These are phyloP conservation scores for Drosophila borborema DNA, from an alignment of 2,888 invertebrate genomes.

Conservation along the genomic window DNA sequence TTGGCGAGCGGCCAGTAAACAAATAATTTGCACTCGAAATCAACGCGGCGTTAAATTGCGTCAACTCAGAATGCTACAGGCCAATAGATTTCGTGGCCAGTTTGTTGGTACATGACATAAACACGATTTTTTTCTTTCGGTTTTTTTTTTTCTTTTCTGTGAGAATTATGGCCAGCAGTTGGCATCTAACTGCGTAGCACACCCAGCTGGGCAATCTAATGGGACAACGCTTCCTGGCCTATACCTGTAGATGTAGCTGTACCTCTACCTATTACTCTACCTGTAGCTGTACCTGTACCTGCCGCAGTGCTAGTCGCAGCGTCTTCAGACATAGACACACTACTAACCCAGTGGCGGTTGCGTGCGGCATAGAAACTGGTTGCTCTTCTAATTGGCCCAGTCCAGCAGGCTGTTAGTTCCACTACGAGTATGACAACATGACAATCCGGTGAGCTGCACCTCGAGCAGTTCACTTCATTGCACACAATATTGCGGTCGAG, in stretches of 20 bases:
- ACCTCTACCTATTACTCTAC: neutral
- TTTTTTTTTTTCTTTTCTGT: conserved; percentile 12
- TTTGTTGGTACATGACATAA: conserved; percentile 44
- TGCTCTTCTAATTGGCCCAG: conserved; percentile 73
- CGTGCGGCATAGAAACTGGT: conserved; percentile 73
- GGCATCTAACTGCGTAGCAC: conserved; percentile 38
- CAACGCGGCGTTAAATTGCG: conserved; percentile 72
- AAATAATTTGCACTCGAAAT: conserved; percentile 70
- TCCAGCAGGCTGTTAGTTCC: conserved; percentile 32
- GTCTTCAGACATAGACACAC: conserved; percentile 58
- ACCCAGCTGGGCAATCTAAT: conserved; percentile 21
- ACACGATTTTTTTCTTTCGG: conserved; percentile 40
- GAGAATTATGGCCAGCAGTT: conserved; percentile 36
- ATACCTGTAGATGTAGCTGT: neutral
- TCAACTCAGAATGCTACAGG: conserved; percentile 51
- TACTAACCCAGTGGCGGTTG: conserved; percentile 74
- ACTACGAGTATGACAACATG: conserved; percentile 55
- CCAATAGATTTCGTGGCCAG: conserved; percentile 42
- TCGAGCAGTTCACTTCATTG: conserved; percentile 54
- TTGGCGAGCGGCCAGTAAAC: conserved; percentile 33
- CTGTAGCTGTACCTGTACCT: neutral
- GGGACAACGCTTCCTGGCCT: conserved; percentile 25
- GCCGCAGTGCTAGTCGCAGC: conserved; percentile 25
- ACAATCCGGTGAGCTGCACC: conserved; percentile 44
- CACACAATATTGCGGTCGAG: conserved; percentile 61